Percentiles rank a stretch among this genome's conserved stretches.
Conservation (phyloP, 2,888 invertebrate genomes). For the Dastarcus helophoroides region DNA sequence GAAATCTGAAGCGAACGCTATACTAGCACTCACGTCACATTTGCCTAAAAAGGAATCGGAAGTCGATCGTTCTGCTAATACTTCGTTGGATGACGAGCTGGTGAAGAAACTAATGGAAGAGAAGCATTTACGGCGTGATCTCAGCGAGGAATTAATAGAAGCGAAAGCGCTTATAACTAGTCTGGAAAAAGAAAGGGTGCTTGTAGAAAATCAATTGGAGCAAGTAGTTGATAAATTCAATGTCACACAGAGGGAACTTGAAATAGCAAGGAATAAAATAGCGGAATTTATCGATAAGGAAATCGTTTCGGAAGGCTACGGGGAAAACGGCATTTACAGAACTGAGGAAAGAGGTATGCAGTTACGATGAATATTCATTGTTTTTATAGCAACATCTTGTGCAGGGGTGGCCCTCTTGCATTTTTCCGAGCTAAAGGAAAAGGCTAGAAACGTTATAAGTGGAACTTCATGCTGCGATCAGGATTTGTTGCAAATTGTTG, state of each 20-base stretch:
- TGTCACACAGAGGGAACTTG: slow-evolving; percentile 41
- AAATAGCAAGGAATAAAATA: slow-evolving; percentile 36
- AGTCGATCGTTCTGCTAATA: slow-evolving; percentile 9
- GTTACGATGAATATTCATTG: slow-evolving; percentile 1
- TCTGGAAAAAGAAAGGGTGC: slow-evolving; percentile 35
- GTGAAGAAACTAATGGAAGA: slow-evolving; percentile 27
- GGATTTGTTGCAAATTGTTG: slow-evolving; percentile 44
- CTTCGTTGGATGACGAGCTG: slow-evolving; percentile 11
- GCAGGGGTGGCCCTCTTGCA: slow-evolving; percentile 22
- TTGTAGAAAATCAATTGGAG: slow-evolving; percentile 49
- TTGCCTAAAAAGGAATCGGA: slow-evolving; percentile 12
- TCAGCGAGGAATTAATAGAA: slow-evolving; percentile 45
- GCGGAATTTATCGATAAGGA: slow-evolving; percentile 39
- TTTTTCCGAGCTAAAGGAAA: slow-evolving; percentile 30
- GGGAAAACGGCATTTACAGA: slow-evolving; percentile 19
- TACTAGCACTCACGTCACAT: slow-evolving; percentile 46
- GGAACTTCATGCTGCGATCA: slow-evolving; percentile 35
- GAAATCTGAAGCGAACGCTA: slow-evolving; percentile 56
- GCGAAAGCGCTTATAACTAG: slow-evolving; percentile 40
- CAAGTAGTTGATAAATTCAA: slow-evolving; percentile 48
- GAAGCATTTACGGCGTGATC: slow-evolving; percentile 31
- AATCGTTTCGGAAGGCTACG: slow-evolving; percentile 44
- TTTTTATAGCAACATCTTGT: slow-evolving; percentile 18
- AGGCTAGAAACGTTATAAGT: slow-evolving; percentile 36
- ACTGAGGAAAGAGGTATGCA: slow-evolving; percentile 1